Conservation (phyloP, 2,888 invertebrate species). For the Drosophila kokeensis region DNA sequence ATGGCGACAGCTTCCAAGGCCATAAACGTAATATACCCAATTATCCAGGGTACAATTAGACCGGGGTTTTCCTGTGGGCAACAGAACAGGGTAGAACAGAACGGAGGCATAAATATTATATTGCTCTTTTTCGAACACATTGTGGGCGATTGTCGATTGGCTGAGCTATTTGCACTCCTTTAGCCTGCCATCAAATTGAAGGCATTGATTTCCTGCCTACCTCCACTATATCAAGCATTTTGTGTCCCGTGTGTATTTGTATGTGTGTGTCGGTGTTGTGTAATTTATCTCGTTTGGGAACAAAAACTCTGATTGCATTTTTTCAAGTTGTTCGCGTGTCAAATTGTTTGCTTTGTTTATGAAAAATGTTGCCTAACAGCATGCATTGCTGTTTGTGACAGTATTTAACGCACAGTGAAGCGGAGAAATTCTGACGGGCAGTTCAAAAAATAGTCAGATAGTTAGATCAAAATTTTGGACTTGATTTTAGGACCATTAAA, state of each 20-base stretch:
- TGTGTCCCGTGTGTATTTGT: slow-evolving; percentile 25
- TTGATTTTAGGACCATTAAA: background rate
- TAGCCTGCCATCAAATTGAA: slow-evolving; percentile 45
- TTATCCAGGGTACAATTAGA: slow-evolving; percentile 91
- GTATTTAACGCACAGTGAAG: slow-evolving; percentile 27
- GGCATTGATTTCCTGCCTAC: slow-evolving; percentile 61
- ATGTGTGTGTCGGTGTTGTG: slow-evolving; percentile 18
- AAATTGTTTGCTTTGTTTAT: slow-evolving; percentile 22
- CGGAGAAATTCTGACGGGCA: slow-evolving; percentile 2
- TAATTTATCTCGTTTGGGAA: slow-evolving; percentile 65
- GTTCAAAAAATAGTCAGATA: background rate
- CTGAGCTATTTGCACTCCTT: slow-evolving; percentile 49
- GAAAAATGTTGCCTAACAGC: slow-evolving; percentile 3
- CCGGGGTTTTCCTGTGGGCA: slow-evolving; percentile 89
- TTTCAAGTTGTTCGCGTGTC: slow-evolving; percentile 42
- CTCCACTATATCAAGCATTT: slow-evolving; percentile 47
- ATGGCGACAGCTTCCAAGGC: slow-evolving; percentile 92
- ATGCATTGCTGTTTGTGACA: slow-evolving; percentile 43
- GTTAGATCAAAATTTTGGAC: no score
- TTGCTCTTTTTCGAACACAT: slow-evolving; percentile 8
- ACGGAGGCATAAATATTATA: slow-evolving; percentile 39
- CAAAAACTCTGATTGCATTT: slow-evolving; percentile 68
- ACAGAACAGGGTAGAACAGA: slow-evolving; percentile 28
- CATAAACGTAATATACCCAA: slow-evolving; percentile 92
- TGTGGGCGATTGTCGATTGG: background rate